Conservation (phyloP, 2,113 vertebrate genomes). For the Mus pahari region DNA sequence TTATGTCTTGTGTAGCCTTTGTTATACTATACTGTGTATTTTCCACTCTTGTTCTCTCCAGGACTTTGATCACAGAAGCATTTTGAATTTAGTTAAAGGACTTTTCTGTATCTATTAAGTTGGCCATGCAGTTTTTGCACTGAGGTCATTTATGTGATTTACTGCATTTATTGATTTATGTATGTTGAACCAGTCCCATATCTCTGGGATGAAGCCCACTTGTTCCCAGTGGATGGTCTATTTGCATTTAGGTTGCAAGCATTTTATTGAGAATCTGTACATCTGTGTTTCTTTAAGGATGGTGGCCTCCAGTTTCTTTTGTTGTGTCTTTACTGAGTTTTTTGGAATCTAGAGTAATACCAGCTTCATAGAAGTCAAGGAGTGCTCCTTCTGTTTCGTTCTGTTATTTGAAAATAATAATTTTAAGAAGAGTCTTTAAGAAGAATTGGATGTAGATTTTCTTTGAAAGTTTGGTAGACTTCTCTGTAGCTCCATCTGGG, state of each 20-base stretch:
- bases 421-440: not conserved
- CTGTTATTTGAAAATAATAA: not conserved
- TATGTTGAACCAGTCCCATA: not conserved
- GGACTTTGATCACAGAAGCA: not conserved
- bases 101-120: not conserved
- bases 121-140: not conserved
- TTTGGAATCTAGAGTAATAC: not conserved
- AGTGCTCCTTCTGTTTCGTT: not conserved
- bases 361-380: not conserved
- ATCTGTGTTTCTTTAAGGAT: not conserved
- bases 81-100: not conserved
- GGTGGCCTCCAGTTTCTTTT: not conserved
- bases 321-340: not conserved
- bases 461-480: not conserved
- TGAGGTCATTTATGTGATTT: not conserved
- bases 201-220: not conserved
- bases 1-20: not conserved
- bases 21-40: not conserved
- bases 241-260: not conserved
- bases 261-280: not conserved
- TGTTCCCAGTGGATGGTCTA: not conserved
- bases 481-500: not conserved
- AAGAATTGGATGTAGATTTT: not conserved
- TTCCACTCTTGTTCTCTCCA: not conserved
- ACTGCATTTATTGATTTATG: not conserved